phyloP scores from a whole-genome alignment of 2,888 invertebrate species.

The Apotomis capreana region DNA sequence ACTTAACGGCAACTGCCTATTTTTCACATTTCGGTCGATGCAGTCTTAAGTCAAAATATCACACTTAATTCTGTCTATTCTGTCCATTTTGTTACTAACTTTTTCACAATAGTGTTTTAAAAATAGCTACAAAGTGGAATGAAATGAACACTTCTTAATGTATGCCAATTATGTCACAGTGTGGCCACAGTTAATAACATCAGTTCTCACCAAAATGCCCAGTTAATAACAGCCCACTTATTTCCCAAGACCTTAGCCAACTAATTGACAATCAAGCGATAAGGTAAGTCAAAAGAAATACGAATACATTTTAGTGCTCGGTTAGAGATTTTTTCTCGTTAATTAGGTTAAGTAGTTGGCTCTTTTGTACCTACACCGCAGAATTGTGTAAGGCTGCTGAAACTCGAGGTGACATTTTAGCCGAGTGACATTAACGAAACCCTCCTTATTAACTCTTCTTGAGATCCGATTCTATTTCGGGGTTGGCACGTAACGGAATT shows the following conservation, averaged over 20 bases:
- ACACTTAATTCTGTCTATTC: too few species aligned
- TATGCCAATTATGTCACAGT: too few species aligned
- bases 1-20: too few species aligned
- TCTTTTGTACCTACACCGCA: constrained; percentile 64
- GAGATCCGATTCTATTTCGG: constrained; percentile 63
- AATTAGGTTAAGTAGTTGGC: constrained; percentile 77
- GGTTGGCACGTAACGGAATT: constrained; percentile 59
- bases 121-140: too few species aligned
- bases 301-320: constrained; percentile 41
- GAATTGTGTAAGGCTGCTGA: constrained; percentile 64
- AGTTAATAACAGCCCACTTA: constrained; percentile 25
- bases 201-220: too few species aligned
- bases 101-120: too few species aligned
- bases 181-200: too few species aligned
- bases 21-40: too few species aligned
- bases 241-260: constrained; percentile 22
- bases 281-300: constrained; percentile 31
- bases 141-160: too few species aligned
- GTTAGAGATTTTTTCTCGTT: constrained; percentile 60
- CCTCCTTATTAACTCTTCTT: constrained; percentile 74
- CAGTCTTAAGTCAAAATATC: too few species aligned
- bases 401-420: constrained; percentile 64
- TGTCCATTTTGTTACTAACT: too few species aligned
- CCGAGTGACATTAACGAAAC: constrained; percentile 69
- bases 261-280: constrained; percentile 33